These are phyloP conservation scores for Lamellibrachia columna DNA, from an alignment of 2,888 invertebrate genomes.

Conservation along the genomic window DNA sequence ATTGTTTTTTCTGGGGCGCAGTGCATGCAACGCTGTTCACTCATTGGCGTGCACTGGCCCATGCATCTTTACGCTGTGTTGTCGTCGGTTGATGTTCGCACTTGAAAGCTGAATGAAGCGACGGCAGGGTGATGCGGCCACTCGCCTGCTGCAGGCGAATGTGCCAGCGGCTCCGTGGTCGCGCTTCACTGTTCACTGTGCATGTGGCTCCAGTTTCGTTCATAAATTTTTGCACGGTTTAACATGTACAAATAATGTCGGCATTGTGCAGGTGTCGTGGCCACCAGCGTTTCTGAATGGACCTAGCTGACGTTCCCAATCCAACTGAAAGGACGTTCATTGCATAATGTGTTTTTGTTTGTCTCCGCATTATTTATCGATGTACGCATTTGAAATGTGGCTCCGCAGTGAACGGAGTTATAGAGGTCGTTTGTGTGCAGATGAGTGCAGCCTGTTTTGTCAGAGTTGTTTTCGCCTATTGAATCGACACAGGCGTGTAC, in stretches of 20 bases:
- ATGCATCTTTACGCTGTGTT: not conserved
- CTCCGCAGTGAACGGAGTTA: not conserved
- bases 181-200: not conserved
- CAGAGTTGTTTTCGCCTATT: not conserved
- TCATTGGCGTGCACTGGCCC: slow-evolving; percentile 12
- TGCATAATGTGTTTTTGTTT: not conserved
- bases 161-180: not conserved
- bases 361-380: not conserved
- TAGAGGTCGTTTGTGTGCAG: not conserved
- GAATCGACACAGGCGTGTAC: not conserved
- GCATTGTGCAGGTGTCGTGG: not conserved
- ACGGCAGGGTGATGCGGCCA: not conserved
- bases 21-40: not conserved
- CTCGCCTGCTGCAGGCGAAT: not conserved
- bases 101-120: slow-evolving; percentile 2
- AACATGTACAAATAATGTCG: not conserved
- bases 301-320: not conserved
- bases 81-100: not conserved
- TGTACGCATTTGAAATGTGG: not conserved
- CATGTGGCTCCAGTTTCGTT: not conserved
- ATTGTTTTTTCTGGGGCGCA: not conserved
- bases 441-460: not conserved
- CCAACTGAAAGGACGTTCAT: not conserved
- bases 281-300: not conserved
- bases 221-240: slow-evolving; percentile 2